These are phyloP conservation scores for Lasioglossum oenotherae DNA, from an alignment of 2,888 invertebrate species.

Conservation along the genomic window DNA sequence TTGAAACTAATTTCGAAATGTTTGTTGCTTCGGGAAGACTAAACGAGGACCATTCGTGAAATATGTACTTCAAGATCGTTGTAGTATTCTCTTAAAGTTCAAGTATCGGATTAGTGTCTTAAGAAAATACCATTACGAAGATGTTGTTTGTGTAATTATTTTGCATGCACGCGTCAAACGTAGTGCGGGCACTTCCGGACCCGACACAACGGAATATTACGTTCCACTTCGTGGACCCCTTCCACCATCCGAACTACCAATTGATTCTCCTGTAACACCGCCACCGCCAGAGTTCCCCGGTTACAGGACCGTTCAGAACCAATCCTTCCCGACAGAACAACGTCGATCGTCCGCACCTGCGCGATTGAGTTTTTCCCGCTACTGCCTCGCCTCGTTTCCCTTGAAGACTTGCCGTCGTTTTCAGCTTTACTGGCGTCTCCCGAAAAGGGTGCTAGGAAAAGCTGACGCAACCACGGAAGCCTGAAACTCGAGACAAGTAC, in stretches of 20 bases:
- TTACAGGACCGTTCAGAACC: constrained; percentile 26
- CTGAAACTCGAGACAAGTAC: constrained; percentile 19
- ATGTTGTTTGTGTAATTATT: neutral
- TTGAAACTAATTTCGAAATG: neutral
- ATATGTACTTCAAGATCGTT: neutral
- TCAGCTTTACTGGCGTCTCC: constrained; percentile 34
- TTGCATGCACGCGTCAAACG: neutral
- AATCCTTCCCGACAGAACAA: constrained; percentile 30
- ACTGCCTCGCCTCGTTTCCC: constrained; percentile 28
- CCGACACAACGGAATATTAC: constrained; percentile 50
- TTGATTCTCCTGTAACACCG: constrained; percentile 65
- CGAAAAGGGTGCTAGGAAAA: neutral
- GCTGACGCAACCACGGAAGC: constrained; percentile 17
- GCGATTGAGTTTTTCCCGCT: constrained; percentile 32
- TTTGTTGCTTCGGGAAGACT: neutral
- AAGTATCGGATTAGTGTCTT: neutral
- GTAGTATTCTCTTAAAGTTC: neutral
- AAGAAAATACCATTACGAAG: neutral
- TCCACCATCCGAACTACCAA: constrained; percentile 72
- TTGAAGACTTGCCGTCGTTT: constrained; percentile 28
- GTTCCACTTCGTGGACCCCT: constrained; percentile 71
- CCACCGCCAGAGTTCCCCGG: constrained; percentile 35
- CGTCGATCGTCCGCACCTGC: constrained; percentile 42
- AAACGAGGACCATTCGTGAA: too few relatives aligned
- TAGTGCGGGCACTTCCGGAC: constrained; percentile 10